A percentile compares a stretch with the other conserved stretches of the same genome.
Conservation (phyloP, 2,113 vertebrate genomes). For the Hiodon tergisus region DNA sequence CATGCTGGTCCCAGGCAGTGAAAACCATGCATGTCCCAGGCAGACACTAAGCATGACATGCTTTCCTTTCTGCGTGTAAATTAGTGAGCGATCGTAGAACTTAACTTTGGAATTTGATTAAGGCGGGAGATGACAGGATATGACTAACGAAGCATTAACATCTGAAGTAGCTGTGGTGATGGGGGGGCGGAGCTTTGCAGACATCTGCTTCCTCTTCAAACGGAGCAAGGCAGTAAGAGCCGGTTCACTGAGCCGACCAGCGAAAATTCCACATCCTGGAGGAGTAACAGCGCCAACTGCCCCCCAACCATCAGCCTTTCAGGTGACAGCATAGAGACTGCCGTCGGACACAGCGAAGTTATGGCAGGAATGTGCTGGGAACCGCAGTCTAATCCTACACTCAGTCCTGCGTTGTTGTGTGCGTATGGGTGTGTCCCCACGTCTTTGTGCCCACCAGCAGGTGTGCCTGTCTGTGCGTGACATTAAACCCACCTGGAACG, state of each 20-base stretch:
- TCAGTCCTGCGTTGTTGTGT: background rate
- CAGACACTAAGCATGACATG: constrained; percentile 1
- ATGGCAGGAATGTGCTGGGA: too few species aligned
- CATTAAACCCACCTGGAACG: constrained; percentile 60
- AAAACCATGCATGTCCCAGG: too few species aligned
- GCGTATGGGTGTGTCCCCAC: background rate
- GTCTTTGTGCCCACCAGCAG: background rate
- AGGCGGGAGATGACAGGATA: constrained; percentile 14
- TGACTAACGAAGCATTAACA: constrained; percentile 15
- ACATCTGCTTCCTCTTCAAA: background rate
- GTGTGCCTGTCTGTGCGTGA: background rate
- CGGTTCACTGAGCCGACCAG: too few species aligned
- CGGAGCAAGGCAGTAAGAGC: too few species aligned
- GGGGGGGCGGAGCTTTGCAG: background rate
- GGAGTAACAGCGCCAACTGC: too few species aligned
- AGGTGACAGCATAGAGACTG: too few species aligned
- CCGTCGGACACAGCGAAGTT: too few species aligned
- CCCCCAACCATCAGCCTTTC: too few species aligned
- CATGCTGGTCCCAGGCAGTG: too few species aligned
- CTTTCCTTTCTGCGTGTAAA: constrained; percentile 16
- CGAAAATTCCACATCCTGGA: too few species aligned
- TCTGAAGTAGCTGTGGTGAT: background rate
- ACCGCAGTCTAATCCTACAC: too few species aligned
- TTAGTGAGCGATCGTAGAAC: background rate
- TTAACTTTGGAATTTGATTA: constrained; percentile 14